Evolutionary conservation across 2,888 invertebrate species (phyloP), one percentile per base, ranked within the genome.

Genomic region (Tholera decimalis): DNA sequence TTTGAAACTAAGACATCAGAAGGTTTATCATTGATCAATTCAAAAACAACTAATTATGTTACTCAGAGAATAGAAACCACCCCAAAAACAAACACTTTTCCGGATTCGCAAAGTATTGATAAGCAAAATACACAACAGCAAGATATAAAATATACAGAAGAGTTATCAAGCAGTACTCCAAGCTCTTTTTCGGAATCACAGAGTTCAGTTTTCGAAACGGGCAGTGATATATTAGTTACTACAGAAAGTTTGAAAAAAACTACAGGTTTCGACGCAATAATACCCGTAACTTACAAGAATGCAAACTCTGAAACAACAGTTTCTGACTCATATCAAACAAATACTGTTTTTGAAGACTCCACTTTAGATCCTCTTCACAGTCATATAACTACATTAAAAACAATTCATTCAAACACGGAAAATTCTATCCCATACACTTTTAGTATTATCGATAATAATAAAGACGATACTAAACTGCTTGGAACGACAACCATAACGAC

Each of bases 211-310:
- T 70, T 43, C 9, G 43, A 41, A 62, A 47, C 46, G 1, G 43
- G 26, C 7, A 20, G 44, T 24, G 37, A 28, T 8, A 24, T 28
- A 54, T 51, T 51, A n/a, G 62, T 44, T 41, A 71, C 64, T 0
- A 49, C 76, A 47, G 44, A 69, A 63, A 50, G 30, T 44, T 64
- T 76, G 47, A 43, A 61, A 33, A 46, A 58, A 37, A 53, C 43
- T 39, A 57, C 60, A 15, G 11, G 18, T 7, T n/a, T 57, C 13
- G 44, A 41, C 4, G n/a, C 15, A 39, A 26, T 11, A n/a, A 70
- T 33, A 6, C n/a, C n/a, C 20, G 41, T 51, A 18, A 57, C 35
- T 37, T 28, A 28, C n/a, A 13, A 37, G 0, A 39, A 51, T 41
- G 22, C 3, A 9, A 53, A 55, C 28, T 61, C 46, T 47, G 58